Conservation (phyloP, 2,888 invertebrate genomes). For the Amiota communis region DNA sequence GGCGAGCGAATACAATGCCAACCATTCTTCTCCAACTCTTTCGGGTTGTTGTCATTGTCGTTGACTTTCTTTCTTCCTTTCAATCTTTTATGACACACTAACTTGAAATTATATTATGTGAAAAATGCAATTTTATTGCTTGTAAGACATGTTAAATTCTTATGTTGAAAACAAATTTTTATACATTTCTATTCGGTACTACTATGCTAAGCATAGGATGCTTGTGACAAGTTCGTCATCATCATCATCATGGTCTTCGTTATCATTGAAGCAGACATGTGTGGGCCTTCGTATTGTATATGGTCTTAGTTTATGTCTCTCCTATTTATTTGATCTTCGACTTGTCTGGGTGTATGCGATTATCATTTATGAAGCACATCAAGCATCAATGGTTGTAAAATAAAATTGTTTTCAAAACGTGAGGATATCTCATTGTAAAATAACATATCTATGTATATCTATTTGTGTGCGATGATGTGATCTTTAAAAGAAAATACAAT, state of each 20-base stretch:
- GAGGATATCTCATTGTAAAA: background rate
- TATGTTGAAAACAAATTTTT: constrained; percentile 50
- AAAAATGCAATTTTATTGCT: constrained; percentile 71
- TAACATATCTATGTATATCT: background rate
- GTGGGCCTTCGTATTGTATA: background rate
- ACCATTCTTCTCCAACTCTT: background rate
- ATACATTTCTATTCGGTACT: constrained; percentile 47
- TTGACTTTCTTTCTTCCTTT: background rate
- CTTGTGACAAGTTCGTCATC: no score
- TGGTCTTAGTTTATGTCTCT: background rate
- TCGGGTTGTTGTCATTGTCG: constrained; percentile 35
- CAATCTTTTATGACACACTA: constrained; percentile 47
- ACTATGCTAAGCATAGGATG: background rate
- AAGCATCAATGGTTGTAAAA: background rate
- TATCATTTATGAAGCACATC: background rate
- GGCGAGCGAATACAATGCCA: background rate
- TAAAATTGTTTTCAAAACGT: constrained; percentile 10
- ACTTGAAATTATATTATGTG: constrained; percentile 59
- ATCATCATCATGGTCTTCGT: no score
- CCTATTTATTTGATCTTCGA: constrained; percentile 24
- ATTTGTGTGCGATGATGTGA: no score
- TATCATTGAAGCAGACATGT: background rate
- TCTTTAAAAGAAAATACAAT: no score
- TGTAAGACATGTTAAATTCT: constrained; percentile 68
- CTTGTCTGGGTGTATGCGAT: background rate